Evolutionary conservation across 2,888 invertebrate genomes (phyloP).

Genomic region (Spialia ferax): DNA sequence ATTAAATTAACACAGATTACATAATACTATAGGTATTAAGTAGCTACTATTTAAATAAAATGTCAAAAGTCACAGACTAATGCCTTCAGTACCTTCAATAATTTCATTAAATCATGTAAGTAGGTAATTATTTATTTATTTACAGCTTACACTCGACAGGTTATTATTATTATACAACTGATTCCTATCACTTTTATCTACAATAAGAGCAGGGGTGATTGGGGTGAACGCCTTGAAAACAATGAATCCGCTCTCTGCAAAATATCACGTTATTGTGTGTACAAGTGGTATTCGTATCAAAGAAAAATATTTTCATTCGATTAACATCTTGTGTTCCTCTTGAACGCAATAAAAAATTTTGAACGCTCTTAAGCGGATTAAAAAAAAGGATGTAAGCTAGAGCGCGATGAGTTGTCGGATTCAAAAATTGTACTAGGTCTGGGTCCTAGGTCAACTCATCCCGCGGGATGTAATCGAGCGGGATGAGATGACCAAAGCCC

Average conservation of each 20-base stretch:
- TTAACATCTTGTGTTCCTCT: slow-evolving; percentile 8
- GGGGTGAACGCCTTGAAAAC: slow-evolving; percentile 28
- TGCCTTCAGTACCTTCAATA: too few relatives aligned
- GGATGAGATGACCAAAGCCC: too few relatives aligned
- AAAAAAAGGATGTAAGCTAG: too few relatives aligned
- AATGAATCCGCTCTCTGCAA: slow-evolving; percentile 33
- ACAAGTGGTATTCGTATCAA: slow-evolving; percentile 27
- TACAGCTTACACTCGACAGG: background rate
- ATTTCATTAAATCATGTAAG: background rate
- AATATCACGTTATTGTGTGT: slow-evolving; percentile 24
- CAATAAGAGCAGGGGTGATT: slow-evolving; percentile 27
- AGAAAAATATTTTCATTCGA: slow-evolving; percentile 26
- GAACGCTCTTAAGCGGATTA: too few relatives aligned
- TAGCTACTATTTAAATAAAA: too few relatives aligned
- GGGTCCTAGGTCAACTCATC: too few relatives aligned
- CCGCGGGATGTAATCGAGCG: too few relatives aligned
- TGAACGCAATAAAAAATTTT: background rate
- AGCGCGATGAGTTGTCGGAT: too few relatives aligned
- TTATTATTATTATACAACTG: background rate
- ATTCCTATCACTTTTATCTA: slow-evolving; percentile 20
- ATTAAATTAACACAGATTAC: too few relatives aligned
- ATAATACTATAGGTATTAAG: too few relatives aligned
- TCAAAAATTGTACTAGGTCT: background rate
- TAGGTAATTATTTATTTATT: slow-evolving; percentile 15
- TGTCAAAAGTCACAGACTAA: too few relatives aligned